phyloP scores from a whole-genome alignment of 2,113 vertebrate species.

The Etheostoma cragini region DNA sequence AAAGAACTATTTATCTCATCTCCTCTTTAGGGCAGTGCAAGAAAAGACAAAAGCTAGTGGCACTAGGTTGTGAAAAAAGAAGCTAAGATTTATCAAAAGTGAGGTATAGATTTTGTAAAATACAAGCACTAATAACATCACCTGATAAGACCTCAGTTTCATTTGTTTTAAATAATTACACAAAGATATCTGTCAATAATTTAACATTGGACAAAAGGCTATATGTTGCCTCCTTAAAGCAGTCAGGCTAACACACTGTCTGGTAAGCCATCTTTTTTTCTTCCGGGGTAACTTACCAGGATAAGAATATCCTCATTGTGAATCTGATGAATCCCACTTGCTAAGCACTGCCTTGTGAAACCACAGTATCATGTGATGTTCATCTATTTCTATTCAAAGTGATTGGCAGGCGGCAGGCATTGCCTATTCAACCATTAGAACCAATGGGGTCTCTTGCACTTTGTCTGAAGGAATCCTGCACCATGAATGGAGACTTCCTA shows the following conservation, averaged over 20 bases:
- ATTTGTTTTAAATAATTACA: conserved; percentile 13
- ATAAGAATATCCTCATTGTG: conserved; percentile 50
- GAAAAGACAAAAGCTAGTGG: conserved; percentile 7
- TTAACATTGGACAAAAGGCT: conserved; percentile 15
- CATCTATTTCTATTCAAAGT: conserved; percentile 40
- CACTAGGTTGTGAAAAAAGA: not conserved
- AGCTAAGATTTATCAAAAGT: not conserved
- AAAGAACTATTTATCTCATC: conserved; percentile 9
- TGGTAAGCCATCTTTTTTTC: conserved; percentile 47
- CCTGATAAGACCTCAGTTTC: not conserved
- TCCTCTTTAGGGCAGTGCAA: conserved; percentile 8
- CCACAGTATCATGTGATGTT: conserved; percentile 24
- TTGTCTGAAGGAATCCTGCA: conserved; percentile 44
- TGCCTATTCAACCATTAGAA: conserved; percentile 41
- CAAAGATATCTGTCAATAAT: not conserved
- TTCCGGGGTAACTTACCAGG: conserved; percentile 28
- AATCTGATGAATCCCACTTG: conserved; percentile 33
- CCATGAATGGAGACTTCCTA: conserved; percentile 38
- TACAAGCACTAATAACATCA: not conserved
- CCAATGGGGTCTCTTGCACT: conserved; percentile 40
- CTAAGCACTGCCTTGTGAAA: conserved; percentile 33
- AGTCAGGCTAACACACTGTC: conserved; percentile 1
- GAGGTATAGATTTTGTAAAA: not conserved
- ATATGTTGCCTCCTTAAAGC: conserved; percentile 24
- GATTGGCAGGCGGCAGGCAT: conserved; percentile 51